Evolutionary conservation across 1,140 invertebrate species (phyloP).

Genomic region (Bombus haemorrhoidalis): DNA sequence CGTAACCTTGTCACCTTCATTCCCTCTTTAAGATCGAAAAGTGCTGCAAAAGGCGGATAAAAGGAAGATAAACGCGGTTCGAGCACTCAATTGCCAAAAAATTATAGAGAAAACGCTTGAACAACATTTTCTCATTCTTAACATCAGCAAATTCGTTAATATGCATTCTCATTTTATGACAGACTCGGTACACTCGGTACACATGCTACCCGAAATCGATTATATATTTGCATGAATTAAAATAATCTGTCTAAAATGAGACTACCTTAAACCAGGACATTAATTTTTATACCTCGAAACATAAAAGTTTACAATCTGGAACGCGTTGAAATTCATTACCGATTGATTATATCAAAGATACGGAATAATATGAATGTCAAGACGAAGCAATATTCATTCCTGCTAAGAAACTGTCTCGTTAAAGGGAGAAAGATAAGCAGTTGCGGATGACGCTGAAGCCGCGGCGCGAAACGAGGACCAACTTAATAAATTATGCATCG

Average conservation of each 20-base stretch:
- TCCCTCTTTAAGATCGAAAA: not conserved
- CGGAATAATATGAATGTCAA: not conserved
- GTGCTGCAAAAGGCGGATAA: rapidly evolving
- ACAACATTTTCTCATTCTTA: not conserved
- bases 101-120: not conserved
- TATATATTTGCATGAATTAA: not conserved
- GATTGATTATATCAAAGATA: not conserved
- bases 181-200: not conserved
- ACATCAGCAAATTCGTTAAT: not conserved
- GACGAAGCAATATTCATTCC: not conserved
- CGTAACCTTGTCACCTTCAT: no score
- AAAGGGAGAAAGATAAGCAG: not conserved
- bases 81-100: not conserved
- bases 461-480: conserved; percentile 54
- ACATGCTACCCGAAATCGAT: not conserved
- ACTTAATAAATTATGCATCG: conserved; percentile 76
- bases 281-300: not conserved
- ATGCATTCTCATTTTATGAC: not conserved
- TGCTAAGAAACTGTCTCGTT: conserved; percentile 26
- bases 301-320: not conserved
- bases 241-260: not conserved
- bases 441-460: conserved; percentile 45
- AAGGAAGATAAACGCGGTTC: not conserved
- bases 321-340: not conserved
- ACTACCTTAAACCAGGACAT: not conserved